Percentiles rank a stretch among this genome's conserved stretches.
These are phyloP conservation scores for Phyllotreta cruciferae DNA, from an alignment of 2,888 invertebrate genomes.

Conservation along the genomic window DNA sequence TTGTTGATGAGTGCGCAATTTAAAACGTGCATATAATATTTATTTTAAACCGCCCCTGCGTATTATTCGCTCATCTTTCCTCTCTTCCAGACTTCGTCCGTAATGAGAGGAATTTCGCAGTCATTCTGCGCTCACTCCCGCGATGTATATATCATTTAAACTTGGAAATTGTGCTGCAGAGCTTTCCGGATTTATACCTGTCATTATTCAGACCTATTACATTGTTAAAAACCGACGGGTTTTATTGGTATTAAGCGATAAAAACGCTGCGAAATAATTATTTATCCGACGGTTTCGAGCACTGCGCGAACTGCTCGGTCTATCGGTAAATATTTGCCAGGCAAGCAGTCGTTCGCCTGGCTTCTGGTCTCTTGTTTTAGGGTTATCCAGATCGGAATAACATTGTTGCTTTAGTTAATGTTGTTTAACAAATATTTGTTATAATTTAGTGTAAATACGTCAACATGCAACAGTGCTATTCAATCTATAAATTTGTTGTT, in stretches of 20 bases:
- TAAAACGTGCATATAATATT: background rate
- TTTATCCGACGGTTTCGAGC: background rate
- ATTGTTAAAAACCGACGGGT: slow-evolving; percentile 7
- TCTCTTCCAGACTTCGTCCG: slow-evolving; percentile 27
- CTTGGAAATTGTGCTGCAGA: slow-evolving; percentile 32
- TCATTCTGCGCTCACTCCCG: slow-evolving; percentile 41
- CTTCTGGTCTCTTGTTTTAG: too few species aligned
- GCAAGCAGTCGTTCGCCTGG: too few species aligned
- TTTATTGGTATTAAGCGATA: background rate
- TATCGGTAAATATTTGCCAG: too few species aligned
- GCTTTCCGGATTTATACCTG: slow-evolving; percentile 26
- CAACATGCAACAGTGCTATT: too few species aligned
- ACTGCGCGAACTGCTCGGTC: too few species aligned
- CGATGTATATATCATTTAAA: slow-evolving; percentile 43
- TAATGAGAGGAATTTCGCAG: slow-evolving; percentile 44
- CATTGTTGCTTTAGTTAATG: too few species aligned
- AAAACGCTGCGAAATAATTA: background rate
- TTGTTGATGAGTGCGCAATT: background rate
- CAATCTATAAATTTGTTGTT: too few species aligned
- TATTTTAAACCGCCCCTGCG: slow-evolving; percentile 6
- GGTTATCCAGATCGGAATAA: too few species aligned
- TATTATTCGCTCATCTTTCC: slow-evolving; percentile 20
- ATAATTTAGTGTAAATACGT: too few species aligned
- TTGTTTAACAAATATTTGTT: too few species aligned
- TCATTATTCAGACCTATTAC: slow-evolving; percentile 19